A percentile compares a stretch with the other conserved stretches of the same genome.
These are phyloP conservation scores for Hyles vespertilio DNA, from an alignment of 1,140 invertebrate species.

Conservation along the genomic window DNA sequence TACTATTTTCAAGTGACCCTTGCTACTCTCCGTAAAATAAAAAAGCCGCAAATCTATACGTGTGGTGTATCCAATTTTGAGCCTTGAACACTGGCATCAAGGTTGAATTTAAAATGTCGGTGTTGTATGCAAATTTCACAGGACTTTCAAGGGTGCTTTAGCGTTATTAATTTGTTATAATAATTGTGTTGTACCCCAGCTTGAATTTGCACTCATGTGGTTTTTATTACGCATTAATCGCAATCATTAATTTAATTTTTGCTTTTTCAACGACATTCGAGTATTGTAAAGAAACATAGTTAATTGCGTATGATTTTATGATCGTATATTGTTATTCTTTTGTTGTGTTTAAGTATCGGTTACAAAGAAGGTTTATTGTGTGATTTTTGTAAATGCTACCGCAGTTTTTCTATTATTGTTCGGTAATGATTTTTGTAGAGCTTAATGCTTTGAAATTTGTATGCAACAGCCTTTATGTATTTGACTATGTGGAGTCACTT, in stretches of 20 bases:
- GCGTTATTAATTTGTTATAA: conserved; percentile 75
- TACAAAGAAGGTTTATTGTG: neutral
- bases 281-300: neutral
- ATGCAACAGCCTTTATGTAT: neutral
- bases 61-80: too few species aligned
- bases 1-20: conserved; percentile 57
- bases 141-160: conserved; percentile 70
- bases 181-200: conserved; percentile 48
- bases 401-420: too few species aligned
- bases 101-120: too few species aligned
- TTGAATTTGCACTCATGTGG: conserved; percentile 70
- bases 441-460: too few species aligned
- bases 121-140: conserved; percentile 71
- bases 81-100: too few species aligned
- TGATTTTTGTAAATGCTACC: neutral
- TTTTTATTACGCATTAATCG: conserved; percentile 75
- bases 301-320: neutral
- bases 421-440: too few species aligned
- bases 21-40: conserved; percentile 6
- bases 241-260: conserved; percentile 75
- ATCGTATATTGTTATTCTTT: conserved; percentile 1
- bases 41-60: too few species aligned
- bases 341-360: conserved; percentile 3
- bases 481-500: too few species aligned
- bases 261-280: conserved; percentile 37